Base-by-base conservation (phyloP, 2,888 invertebrate genomes). In the Entomobrya proxima region DNA sequence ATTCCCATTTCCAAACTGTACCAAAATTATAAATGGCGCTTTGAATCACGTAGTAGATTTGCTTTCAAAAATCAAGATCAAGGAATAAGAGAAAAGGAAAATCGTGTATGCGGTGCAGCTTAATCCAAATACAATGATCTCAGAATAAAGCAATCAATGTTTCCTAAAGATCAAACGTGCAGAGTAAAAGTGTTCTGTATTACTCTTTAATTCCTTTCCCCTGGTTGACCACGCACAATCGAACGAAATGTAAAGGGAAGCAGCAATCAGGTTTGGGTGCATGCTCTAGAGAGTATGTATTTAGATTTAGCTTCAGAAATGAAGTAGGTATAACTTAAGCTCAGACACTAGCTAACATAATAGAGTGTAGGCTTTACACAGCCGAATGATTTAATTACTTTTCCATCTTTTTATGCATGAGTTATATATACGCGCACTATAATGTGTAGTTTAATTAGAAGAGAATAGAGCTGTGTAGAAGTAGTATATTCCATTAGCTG, bases 381-480 rank as follows among this genome's bases (percentile, higher is more conserved):
- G 44, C 21, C 15, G 58, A 77, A 77, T 77, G 58, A 77, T 77
- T 77, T 77, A 77, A 77, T 77, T 77, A 77, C 76, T 52, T 77
- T 75, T 77, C 24, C 61, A 72, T 72, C 44, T n/a, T 69, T 47
- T 3, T 15, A 9, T 69, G 21, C 18, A n/a, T n/a, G n/a, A n/a
- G n/a, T n/a, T n/a, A n/a, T 32, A 18, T 35, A 18, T 18, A 35
- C 61, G 27, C 44, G 35, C 18, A 32, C 18, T 61, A 61, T 30
- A 61, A 7, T 61, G 18, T 30, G 61, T 67, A 24, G 6, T n/a
- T 72, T 72, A 72, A 72, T 72, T 72, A 72, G 30, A 47, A n/a
- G n/a, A n/a, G n/a, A n/a, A n/a, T n/a, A n/a, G n/a, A n/a, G n/a
- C n/a, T n/a, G n/a, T n/a, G n/a, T n/a, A n/a, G n/a, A n/a, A n/a